Base-by-base conservation (phyloP, 1,140 invertebrate species). In the Macrocentrus cingulum region DNA sequence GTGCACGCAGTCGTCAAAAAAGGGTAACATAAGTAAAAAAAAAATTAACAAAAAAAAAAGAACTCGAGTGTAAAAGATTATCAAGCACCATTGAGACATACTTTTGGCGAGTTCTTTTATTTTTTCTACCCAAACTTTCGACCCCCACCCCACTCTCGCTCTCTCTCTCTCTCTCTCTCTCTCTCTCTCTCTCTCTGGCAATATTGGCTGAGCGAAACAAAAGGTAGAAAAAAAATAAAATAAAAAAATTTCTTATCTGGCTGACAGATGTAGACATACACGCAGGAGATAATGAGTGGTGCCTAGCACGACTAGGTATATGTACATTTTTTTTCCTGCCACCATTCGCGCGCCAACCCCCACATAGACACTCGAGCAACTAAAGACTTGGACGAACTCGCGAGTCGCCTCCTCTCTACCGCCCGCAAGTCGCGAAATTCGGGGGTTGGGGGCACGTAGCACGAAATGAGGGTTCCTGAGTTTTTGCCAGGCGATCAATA, bases 401-500 rank as follows among this genome's bases (percentile, higher is more conserved):
- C 36, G 22, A 51, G 32, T 7, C 48, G 13, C 50, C 11, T n/a
- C 41, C 50, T 20, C 20, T 41, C 51, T n/a, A 9, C 36, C 50
- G 5, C 25, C 32, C 20, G 32, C 56, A 49, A 45, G 48, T 37
- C 23, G 32, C 20, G 42, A 57, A 57, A 50, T 57, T 57, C 58
- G 63, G 61, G 62, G 61, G 66, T 63, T 63, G 60, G 64, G 56
- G 59, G 56, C 54, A 66, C 60, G 56, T 62, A 62, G 58, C 60
- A 59, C 52, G 65, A 55, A 62, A 62, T 62, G 61, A 62, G 61
- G 61, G 61, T 62, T 62, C 70, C 76, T 75, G 74, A 78, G 74
- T 79, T 80, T 80, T 80, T 80, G 76, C 76, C 74, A 74, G 71
- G 66, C 77, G 77, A 79, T 79, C 77, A 80, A 80, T 79, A 79